phyloP scores from a whole-genome alignment of 1,140 invertebrate genomes.

The Drosophila virilis region DNA sequence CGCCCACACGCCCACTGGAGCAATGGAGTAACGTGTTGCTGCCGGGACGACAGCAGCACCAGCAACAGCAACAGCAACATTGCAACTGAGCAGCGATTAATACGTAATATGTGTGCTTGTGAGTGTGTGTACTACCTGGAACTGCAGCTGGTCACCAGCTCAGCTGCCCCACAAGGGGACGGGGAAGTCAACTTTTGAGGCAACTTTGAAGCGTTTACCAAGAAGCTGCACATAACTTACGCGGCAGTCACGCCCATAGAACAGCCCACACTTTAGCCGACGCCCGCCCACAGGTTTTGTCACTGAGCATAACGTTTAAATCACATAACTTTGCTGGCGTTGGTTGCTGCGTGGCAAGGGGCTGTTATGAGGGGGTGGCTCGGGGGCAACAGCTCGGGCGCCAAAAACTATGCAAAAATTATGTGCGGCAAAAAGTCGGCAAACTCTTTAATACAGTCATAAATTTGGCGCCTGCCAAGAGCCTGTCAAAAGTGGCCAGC shows the following conservation, averaged over 20 bases:
- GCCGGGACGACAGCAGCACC: neutral
- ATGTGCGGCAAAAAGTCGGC: slow-evolving; percentile 57
- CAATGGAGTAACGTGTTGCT: slow-evolving; percentile 28
- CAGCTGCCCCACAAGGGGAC: neutral
- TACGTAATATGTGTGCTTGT: neutral
- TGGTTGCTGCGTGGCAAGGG: too few relatives aligned
- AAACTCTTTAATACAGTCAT: slow-evolving; percentile 77
- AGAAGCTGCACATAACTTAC: neutral
- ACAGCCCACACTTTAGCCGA: too few relatives aligned
- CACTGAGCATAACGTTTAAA: slow-evolving; percentile 12
- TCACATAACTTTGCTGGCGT: slow-evolving; percentile 20
- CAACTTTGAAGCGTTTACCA: neutral
- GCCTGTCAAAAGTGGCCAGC: slow-evolving; percentile 59
- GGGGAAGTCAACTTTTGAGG: neutral
- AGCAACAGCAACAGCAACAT: slow-evolving; percentile 1
- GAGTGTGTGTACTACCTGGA: neutral
- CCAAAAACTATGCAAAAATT: slow-evolving; percentile 74
- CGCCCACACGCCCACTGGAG: neutral
- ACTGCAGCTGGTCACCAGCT: slow-evolving; percentile 1
- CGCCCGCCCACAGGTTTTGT: neutral
- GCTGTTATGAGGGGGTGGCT: neutral
- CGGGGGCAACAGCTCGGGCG: slow-evolving; percentile 55
- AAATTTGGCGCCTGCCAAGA: slow-evolving; percentile 70
- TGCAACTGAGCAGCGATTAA: slow-evolving; percentile 2
- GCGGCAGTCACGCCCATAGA: too few relatives aligned